Conservation (phyloP, 2,797 vertebrate genomes). For the Numenius phaeopus region DNA sequence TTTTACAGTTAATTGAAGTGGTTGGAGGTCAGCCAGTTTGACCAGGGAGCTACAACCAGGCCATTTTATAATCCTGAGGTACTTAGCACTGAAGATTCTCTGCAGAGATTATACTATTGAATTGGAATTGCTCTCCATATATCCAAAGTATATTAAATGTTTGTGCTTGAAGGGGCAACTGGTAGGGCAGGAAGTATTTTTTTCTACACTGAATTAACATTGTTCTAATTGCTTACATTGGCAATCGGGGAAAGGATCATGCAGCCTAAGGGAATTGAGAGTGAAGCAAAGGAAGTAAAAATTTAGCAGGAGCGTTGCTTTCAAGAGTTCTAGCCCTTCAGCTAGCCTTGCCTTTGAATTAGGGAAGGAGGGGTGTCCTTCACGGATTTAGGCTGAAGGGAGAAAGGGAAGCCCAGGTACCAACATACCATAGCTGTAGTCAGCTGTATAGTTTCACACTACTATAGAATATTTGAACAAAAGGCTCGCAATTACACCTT, state of each 20-base stretch:
- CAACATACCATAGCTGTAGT: not conserved
- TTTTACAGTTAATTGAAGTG: constrained; percentile 2
- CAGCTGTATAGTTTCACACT: not conserved
- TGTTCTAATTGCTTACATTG: not conserved
- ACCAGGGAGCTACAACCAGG: not conserved
- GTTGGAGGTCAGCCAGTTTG: constrained; percentile 1
- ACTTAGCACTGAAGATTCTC: not conserved
- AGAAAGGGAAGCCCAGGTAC: not conserved
- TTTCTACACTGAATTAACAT: not conserved
- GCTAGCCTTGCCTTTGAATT: not conserved
- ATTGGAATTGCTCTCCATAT: not conserved
- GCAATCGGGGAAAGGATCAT: fast-evolving
- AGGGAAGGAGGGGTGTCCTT: not conserved
- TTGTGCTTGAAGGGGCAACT: not conserved
- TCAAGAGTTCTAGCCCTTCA: not conserved
- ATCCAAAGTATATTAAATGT: not conserved
- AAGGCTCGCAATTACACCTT: not conserved
- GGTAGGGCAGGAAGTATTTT: not conserved
- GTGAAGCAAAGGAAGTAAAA: not conserved
- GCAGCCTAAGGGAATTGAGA: not conserved
- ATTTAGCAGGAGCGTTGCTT: not conserved
- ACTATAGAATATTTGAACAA: not conserved
- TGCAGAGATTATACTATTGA: not conserved
- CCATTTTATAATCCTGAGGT: not conserved
- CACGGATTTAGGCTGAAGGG: not conserved